phyloP scores from a whole-genome alignment of 2,888 invertebrate species.

The Cotesia congregata region DNA sequence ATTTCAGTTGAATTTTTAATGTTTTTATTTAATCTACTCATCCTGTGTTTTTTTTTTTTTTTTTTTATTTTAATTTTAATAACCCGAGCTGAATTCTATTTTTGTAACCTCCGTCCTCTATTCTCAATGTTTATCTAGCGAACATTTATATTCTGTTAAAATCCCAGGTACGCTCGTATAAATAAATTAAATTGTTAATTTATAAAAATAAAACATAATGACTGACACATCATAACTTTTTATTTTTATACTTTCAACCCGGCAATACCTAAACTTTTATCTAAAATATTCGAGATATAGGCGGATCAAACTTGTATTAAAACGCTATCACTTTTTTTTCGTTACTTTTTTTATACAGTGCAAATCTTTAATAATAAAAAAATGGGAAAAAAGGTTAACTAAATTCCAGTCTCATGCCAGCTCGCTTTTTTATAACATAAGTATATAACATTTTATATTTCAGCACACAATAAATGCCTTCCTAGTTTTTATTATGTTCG shows the following conservation, averaged over 20 bases:
- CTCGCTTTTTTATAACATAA: conserved; percentile 8
- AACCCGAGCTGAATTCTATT: conserved; percentile 2
- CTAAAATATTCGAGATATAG: background rate
- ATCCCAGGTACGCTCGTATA: background rate
- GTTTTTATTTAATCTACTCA: conserved; percentile 2
- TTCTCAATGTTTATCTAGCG: background rate
- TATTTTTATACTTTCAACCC: conserved; percentile 7
- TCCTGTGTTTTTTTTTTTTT: conserved; percentile 19
- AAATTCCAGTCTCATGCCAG: conserved; percentile 11
- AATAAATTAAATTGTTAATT: background rate
- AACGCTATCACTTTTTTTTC: background rate
- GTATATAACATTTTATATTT: conserved; percentile 4
- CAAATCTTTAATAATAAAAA: background rate
- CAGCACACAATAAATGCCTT: conserved; percentile 1
- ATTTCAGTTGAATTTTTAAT: conserved; percentile 40
- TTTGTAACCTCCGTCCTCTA: background rate
- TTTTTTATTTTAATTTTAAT: conserved; percentile 11
- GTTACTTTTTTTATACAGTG: background rate
- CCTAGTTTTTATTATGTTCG: conserved; percentile 16
- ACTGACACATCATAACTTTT: conserved; percentile 9
- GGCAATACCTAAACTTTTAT: background rate
- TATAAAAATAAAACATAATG: conserved; percentile 18
- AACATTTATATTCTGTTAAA: background rate
- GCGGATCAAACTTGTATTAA: background rate
- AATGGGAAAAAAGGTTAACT: conserved; percentile 26